phyloP scores from a whole-genome alignment of 2,797 vertebrate species.

The Xyrichtys novacula region DNA sequence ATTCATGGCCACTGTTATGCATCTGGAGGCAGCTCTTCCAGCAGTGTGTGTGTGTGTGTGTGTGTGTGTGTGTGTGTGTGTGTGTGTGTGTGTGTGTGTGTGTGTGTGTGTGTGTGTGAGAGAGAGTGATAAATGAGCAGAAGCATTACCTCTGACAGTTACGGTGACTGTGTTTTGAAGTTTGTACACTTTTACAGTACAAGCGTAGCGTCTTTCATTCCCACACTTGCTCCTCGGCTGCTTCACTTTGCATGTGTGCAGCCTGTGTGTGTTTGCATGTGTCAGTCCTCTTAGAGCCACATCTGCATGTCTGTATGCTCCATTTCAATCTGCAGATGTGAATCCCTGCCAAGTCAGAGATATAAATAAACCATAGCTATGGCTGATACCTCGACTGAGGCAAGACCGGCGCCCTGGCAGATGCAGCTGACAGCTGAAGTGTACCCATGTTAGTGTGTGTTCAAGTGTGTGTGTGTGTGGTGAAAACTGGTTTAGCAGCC shows the following conservation, averaged over 20 bases:
- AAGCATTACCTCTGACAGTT: slow-evolving; percentile 1
- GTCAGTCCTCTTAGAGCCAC: background rate
- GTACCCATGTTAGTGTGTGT: slow-evolving; percentile 20
- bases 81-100: background rate
- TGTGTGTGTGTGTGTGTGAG: background rate
- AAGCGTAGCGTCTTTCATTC: slow-evolving; percentile 7
- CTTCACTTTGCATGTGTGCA: background rate
- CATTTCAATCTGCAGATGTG: slow-evolving; percentile 31
- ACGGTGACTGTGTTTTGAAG: background rate
- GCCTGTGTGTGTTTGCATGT: background rate
- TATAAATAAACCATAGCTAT: slow-evolving; percentile 61
- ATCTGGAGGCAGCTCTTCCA: background rate
- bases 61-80: background rate
- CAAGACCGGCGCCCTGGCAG: slow-evolving; percentile 15
- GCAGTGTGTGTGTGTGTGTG: background rate
- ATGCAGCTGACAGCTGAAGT: slow-evolving; percentile 54
- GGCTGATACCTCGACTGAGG: slow-evolving; percentile 34
- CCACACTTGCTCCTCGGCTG: background rate
- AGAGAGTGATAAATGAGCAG: slow-evolving; percentile 9
- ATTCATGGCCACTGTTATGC: background rate
- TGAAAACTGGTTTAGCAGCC: background rate
- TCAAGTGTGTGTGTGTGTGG: slow-evolving; percentile 29
- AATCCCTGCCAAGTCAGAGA: slow-evolving; percentile 44
- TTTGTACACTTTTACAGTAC: background rate
- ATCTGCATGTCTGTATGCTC: slow-evolving; percentile 10